A percentile compares a stretch with the other conserved stretches of the same genome.
Conservation (phyloP, 2,113 vertebrate genomes). For the Catagonus wagneri region DNA sequence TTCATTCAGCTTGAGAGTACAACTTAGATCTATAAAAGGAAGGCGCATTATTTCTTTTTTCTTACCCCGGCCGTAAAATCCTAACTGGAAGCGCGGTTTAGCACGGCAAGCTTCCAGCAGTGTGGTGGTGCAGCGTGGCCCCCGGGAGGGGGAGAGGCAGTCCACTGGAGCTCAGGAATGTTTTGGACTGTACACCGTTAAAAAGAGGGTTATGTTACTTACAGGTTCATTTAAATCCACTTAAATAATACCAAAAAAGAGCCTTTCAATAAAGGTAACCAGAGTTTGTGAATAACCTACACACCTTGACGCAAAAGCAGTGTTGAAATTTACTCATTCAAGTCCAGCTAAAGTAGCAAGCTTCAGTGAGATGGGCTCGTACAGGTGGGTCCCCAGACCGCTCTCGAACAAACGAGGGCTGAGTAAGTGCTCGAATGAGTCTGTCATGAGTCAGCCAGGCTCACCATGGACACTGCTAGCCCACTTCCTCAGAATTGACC, state of each 20-base stretch:
- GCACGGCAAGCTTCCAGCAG: neutral
- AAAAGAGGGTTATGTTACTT: neutral
- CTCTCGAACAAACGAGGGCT: neutral
- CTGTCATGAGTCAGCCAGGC: neutral
- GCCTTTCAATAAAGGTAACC: neutral
- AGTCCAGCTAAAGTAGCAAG: neutral
- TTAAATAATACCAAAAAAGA: neutral
- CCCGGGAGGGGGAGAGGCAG: neutral
- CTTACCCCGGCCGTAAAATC: neutral
- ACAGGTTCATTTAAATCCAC: neutral
- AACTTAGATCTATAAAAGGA: neutral
- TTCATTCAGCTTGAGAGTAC: neutral
- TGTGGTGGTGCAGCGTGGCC: neutral
- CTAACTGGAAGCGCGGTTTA: neutral
- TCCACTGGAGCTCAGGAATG: rapidly evolving
- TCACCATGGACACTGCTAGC: neutral
- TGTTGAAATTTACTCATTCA: neutral
- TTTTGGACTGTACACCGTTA: neutral
- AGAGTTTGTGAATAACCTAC: neutral
- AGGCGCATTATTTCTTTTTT: neutral
- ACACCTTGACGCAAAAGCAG: neutral
- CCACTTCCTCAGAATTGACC: neutral
- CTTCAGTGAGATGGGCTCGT: no score
- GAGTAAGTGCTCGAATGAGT: neutral
- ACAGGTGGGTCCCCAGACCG: neutral